These are phyloP conservation scores for Pseudomyrmex pallidus DNA, from an alignment of 1,140 invertebrate genomes.

Conservation along the genomic window DNA sequence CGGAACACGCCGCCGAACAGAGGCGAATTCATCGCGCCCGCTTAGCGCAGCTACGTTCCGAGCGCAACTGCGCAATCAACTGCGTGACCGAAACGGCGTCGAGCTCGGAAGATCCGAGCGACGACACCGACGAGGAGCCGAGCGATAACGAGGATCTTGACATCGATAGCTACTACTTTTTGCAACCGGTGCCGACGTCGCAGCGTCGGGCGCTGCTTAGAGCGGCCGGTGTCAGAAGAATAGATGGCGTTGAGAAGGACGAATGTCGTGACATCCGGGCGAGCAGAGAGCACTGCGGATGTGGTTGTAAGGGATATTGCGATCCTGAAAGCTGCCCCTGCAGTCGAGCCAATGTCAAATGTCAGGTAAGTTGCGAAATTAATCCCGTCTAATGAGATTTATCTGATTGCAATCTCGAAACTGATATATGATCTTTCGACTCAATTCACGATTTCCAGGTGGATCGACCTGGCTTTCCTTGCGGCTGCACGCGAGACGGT, in stretches of 20 bases:
- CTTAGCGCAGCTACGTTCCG: conserved; percentile 90
- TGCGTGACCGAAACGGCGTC: conserved; percentile 81
- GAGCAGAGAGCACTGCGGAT: conserved; percentile 97
- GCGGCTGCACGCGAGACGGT: conserved; percentile 97
- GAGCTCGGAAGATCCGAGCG: conserved; percentile 87
- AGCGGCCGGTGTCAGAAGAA: conserved; percentile 96
- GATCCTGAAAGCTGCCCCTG: conserved; percentile 98
- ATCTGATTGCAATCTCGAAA: too few relatives aligned
- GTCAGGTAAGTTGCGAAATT: conserved; percentile 87
- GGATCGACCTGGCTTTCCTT: conserved; percentile 97
- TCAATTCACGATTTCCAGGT: conserved; percentile 86
- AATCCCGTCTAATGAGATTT: too few relatives aligned
- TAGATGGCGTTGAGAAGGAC: conserved; percentile 97
- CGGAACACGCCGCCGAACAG: conserved; percentile 95
- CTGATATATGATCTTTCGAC: conserved; percentile 23
- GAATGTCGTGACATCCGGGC: conserved; percentile 96
- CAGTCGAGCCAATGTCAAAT: conserved; percentile 97
- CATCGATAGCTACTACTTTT: conserved; percentile 96
- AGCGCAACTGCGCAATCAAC: conserved; percentile 83
- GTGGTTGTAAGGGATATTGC: conserved; percentile 97
- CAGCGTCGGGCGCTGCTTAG: conserved; percentile 94
- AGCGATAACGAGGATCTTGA: conserved; percentile 94
- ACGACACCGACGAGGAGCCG: conserved; percentile 92
- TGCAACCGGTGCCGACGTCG: conserved; percentile 96
- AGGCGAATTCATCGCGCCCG: conserved; percentile 93